Percentiles rank a stretch among this genome's conserved stretches.
These are phyloP conservation scores for Euphonia xanthogaster DNA, from an alignment of 2,797 vertebrate genomes.

Conservation along the genomic window DNA sequence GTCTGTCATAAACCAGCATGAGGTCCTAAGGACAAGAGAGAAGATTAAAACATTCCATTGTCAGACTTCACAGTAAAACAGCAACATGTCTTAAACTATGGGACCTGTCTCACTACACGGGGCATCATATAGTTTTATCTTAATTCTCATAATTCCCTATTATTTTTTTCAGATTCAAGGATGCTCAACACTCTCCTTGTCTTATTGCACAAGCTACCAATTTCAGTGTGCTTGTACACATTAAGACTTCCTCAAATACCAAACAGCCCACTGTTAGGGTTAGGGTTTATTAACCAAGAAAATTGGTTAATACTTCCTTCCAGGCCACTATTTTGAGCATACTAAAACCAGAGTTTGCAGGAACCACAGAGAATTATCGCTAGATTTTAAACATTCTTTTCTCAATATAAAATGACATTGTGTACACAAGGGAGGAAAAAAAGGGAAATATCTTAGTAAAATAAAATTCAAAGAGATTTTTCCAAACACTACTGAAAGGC, in stretches of 20 bases:
- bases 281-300: not conserved
- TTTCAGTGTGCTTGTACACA: not conserved
- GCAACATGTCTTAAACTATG: not conserved
- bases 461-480: not conserved
- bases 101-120: not conserved
- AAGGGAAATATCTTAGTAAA: not conserved
- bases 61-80: not conserved
- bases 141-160: not conserved
- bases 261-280: not conserved
- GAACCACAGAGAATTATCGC: not conserved
- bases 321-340: not conserved
- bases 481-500: not conserved
- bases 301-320: not conserved
- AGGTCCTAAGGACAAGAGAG: not conserved
- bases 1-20: not conserved
- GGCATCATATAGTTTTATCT: not conserved
- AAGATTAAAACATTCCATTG: not conserved
- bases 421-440: fast-evolving
- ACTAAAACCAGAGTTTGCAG: not conserved
- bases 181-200: not conserved
- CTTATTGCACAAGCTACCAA: not conserved
- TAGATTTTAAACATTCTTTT: not conserved
- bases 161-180: not conserved
- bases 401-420: not conserved
- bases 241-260: not conserved